These are phyloP conservation scores for Isurus oxyrinchus DNA, from an alignment of 2,113 vertebrate genomes.

Conservation along the genomic window DNA sequence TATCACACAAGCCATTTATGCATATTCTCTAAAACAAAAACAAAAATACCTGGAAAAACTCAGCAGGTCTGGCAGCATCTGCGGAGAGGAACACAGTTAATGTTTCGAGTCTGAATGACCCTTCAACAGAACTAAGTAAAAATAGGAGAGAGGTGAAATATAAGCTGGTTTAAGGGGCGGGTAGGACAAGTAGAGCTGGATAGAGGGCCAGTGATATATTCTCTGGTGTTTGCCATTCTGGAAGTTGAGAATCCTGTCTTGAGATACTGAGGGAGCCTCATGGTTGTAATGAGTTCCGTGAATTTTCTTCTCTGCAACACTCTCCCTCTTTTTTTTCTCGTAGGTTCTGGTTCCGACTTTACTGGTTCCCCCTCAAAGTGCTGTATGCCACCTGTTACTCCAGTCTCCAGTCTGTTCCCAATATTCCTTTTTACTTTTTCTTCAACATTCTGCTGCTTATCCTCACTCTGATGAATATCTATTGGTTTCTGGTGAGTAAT, in stretches of 20 bases:
- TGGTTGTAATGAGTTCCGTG: neutral
- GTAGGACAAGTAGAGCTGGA: too few relatives aligned
- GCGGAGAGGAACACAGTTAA: too few relatives aligned
- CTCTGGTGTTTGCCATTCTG: neutral
- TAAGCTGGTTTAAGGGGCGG: too few relatives aligned
- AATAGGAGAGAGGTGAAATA: too few relatives aligned
- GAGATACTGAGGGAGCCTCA: neutral
- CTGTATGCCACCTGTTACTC: conserved; percentile 79
- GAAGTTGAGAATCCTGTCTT: neutral
- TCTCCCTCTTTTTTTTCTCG: conserved; percentile 38
- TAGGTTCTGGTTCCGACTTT: conserved; percentile 98
- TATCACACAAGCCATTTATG: neutral
- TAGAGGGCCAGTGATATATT: too few relatives aligned
- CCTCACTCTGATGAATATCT: conserved; percentile 89
- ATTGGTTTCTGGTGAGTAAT: conserved; percentile 92
- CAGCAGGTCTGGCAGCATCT: too few relatives aligned
- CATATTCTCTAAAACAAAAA: too few relatives aligned
- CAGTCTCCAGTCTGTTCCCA: conserved; percentile 72
- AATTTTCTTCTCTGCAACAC: neutral
- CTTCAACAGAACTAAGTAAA: too few relatives aligned
- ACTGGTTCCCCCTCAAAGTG: conserved; percentile 97
- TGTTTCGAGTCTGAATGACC: too few relatives aligned
- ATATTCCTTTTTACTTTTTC: conserved; percentile 97
- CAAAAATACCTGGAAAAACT: too few relatives aligned
- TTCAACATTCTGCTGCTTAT: conserved; percentile 83